phyloP scores from a whole-genome alignment of 2,797 vertebrate species.

The Myotis myotis region DNA sequence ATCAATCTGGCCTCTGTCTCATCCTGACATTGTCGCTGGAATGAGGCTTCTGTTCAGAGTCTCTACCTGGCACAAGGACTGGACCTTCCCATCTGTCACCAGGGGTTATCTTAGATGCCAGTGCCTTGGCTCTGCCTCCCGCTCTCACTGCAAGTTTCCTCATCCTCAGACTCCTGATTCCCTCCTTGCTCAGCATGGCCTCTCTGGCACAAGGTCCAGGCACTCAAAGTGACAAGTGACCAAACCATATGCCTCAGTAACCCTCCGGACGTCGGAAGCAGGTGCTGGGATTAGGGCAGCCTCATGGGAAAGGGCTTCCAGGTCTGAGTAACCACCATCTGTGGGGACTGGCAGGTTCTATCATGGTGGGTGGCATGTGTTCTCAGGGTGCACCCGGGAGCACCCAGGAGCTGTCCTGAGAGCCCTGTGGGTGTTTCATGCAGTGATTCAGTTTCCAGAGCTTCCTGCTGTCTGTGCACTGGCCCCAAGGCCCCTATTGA shows the following conservation, averaged over 20 bases:
- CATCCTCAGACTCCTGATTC: not conserved
- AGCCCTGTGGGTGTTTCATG: not conserved
- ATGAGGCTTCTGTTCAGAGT: no score
- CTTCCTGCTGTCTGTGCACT: not conserved
- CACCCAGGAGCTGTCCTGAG: not conserved
- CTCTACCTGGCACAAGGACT: not conserved
- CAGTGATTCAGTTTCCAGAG: not conserved
- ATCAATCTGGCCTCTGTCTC: not conserved
- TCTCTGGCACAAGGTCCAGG: not conserved
- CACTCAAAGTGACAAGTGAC: not conserved
- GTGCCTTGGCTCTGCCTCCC: accelerated
- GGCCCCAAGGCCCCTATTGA: no score
- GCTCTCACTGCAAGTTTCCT: not conserved
- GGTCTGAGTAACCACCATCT: not conserved
- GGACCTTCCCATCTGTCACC: not conserved
- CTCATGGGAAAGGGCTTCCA: not conserved
- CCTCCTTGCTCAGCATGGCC: not conserved
- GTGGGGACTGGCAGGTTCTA: not conserved
- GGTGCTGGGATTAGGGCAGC: no score
- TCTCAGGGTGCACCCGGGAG: no score
- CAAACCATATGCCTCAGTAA: not conserved
- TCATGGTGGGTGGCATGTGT: no score
- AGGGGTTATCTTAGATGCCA: not conserved
- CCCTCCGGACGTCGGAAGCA: accelerated
- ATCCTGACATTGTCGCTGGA: no score